Evolutionary conservation across 2,888 invertebrate species (phyloP).

Genomic region (Synergus umbraculus): DNA sequence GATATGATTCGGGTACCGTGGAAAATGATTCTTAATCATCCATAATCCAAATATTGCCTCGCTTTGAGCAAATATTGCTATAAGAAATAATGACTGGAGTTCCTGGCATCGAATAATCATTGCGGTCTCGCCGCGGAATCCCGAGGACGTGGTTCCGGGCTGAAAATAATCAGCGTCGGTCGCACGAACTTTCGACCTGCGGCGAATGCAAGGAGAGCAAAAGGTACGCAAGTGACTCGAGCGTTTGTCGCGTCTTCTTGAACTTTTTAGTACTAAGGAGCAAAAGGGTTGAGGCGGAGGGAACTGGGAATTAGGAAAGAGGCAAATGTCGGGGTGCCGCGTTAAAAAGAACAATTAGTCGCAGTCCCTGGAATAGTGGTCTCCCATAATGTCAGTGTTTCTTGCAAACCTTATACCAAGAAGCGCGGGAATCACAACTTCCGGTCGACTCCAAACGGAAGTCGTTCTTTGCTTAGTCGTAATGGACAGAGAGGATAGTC

Average conservation of each 20-base stretch:
- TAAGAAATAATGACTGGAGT: background rate
- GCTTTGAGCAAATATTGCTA: background rate
- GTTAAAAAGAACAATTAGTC: constrained; percentile 49
- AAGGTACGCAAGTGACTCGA: constrained; percentile 53
- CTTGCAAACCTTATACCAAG: constrained; percentile 13
- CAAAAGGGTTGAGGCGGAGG: constrained; percentile 44
- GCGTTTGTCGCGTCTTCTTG: constrained; percentile 39
- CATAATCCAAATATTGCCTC: background rate
- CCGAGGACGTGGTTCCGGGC: constrained; percentile 70
- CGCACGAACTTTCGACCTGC: constrained; percentile 74
- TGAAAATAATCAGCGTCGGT: constrained; percentile 71
- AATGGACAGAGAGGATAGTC: constrained; percentile 1
- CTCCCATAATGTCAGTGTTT: constrained; percentile 45
- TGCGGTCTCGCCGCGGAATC: constrained; percentile 60
- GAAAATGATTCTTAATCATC: background rate
- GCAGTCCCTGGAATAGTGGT: constrained; percentile 8
- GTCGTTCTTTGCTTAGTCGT: constrained; percentile 30
- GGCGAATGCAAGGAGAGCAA: constrained; percentile 70
- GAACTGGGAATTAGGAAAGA: constrained; percentile 43
- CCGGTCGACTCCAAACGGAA: constrained; percentile 26
- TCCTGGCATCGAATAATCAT: constrained; percentile 5
- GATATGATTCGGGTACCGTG: too few relatives aligned
- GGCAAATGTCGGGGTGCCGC: constrained; percentile 43
- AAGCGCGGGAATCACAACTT: constrained; percentile 19
- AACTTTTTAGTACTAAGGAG: constrained; percentile 41